Evolutionary conservation across 1,140 invertebrate genomes (phyloP).

Genomic region (Lerema accius): DNA sequence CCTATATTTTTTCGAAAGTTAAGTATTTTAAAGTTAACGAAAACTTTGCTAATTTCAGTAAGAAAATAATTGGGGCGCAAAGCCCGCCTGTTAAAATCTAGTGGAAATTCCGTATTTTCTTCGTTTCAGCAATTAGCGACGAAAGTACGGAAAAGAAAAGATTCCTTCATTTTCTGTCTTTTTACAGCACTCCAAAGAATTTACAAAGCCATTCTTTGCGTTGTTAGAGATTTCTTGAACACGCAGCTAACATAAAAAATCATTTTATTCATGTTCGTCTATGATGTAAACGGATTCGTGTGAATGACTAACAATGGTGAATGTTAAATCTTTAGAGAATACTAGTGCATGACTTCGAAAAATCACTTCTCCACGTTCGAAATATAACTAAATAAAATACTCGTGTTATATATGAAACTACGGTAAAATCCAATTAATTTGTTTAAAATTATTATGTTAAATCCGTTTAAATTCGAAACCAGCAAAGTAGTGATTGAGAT

Average conservation of each 20-base stretch:
- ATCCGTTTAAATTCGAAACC: too few species aligned
- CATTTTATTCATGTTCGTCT: neutral
- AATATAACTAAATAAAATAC: too few species aligned
- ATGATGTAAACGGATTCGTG: neutral
- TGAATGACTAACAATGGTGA: too few species aligned
- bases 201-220: constrained; percentile 27
- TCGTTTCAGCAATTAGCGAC: constrained; percentile 32
- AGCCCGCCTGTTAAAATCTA: constrained; percentile 30
- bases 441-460: too few species aligned
- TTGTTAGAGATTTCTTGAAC: constrained; percentile 23
- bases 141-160: constrained; percentile 33
- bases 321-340: too few species aligned
- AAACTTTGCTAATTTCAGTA: constrained; percentile 25
- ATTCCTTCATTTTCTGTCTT: constrained; percentile 30
- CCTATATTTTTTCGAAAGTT: neutral
- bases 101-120: constrained; percentile 29
- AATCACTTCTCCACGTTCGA: too few species aligned
- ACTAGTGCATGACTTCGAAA: too few species aligned
- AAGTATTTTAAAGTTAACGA: constrained; percentile 6
- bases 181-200: constrained; percentile 27
- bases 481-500: too few species aligned
- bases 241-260: neutral
- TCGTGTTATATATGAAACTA: too few species aligned
- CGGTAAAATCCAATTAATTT: too few species aligned
- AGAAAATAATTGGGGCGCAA: constrained; percentile 30